Evolutionary conservation across 2,797 vertebrate species (phyloP), one percentile per base, ranked within the genome.

Genomic region (Chelon auratus): DNA sequence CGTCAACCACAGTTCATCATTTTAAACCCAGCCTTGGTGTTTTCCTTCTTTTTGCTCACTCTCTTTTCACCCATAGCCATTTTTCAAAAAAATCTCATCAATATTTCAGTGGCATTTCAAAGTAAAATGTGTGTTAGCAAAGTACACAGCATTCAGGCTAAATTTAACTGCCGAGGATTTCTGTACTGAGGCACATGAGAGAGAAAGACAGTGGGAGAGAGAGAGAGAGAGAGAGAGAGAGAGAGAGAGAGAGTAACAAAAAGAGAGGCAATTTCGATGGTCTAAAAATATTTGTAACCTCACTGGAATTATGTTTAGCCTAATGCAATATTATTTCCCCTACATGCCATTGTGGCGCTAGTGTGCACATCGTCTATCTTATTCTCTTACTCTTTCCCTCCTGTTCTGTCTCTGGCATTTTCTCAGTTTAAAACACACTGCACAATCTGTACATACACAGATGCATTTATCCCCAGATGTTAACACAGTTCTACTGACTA

Each of bases 41-140:
- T 2, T 54, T 37, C 57, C 1, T 0, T 55, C 54, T 62, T 51
- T 14, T 43, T 47, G 17, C 55, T 58, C 24, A 17, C 30, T 10
- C 57, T 53, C 36, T 59, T 54, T 51, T 60, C 53, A 33, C 72
- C 63, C 37, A 3, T 39, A 78, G 72, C 22, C 22, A 14, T 26
- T 52, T 52, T 52, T 26, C 22, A 15, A 14, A 52, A 52, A 68
- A 63, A 26, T 60, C 72, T 86, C 86, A 90, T 92, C 58, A 81
- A 92, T 91, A 86, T 92, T 92, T 90, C 65, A 91, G 64, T 70
- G n/a, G 52, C 55, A 72, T 86, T 89, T 80, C 48, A 75, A 86
- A 86, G 86, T 84, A 79, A 90, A 90, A 86, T 82, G 76, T 70
- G 83, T 88, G 62, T 91, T 84, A 64, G 78, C 66, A 75, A 89